Base-by-base conservation (phyloP, 2,113 vertebrate species). In the Psilopsiagon aurifrons region DNA sequence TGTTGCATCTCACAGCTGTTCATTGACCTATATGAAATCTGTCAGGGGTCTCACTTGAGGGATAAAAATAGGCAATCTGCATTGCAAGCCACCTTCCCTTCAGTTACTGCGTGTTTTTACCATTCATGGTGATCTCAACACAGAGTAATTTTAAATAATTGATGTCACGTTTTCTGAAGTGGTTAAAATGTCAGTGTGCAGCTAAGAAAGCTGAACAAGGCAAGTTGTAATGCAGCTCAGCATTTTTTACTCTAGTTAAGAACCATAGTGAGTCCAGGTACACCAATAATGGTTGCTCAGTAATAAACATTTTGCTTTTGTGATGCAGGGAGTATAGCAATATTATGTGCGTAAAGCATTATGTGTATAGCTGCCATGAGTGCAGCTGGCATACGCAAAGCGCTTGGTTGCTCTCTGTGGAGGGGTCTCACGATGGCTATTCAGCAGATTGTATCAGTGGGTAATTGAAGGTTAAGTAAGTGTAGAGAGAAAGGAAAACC, bases 1-100 rank as follows among this genome's bases (percentile, higher is more conserved):
- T 19, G 19, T 49, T 92, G 73, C 80, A 89, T 87, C 92, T 92
- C 88, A 94, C 95, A 94, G 92, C 94, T 97, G 95, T 97, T 96
- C 88, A 49, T 0, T 94, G 96, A 92, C 95, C 91, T 94, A 78
- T 35, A 73, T 86, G 95, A 96, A 95, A 94, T 95, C 93, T 85
- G 86, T 95, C 95, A 95, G 83, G 86, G 94, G 88, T 96, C 95
- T 95, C 91, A 83, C 91, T 86, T 59, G 92, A 79, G 81, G 70
- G 92, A 91, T 96, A 96, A 94, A 97, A 96, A 95, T 96, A 95
- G 94, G n/a, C 91, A 85, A 95, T 89, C 77, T 93, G 67, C 91
- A 95, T 94, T 79, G 86, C 94, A 87, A 73, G 83, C 86, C 74
- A 93, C 96, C 86, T 93, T 96, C 79, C 96, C 86, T 93, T 96